Evolutionary conservation across 1,140 invertebrate species (phyloP).

Genomic region (Propsilocerus akamusi): DNA sequence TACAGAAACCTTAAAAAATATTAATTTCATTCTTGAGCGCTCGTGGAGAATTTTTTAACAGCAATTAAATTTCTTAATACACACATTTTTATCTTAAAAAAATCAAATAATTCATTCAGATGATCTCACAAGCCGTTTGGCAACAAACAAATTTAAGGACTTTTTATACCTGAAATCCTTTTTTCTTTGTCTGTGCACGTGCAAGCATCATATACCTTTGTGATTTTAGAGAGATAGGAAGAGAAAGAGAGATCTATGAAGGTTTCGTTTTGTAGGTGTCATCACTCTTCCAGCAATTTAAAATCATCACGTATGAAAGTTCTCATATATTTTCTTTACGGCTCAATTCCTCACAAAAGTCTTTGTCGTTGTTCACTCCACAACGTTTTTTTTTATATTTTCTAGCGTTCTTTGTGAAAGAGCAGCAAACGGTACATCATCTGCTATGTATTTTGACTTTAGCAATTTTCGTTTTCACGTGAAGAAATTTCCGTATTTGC

Average conservation of each 20-base stretch:
- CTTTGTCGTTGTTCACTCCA: too few species aligned
- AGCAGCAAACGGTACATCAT: background rate
- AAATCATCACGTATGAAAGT: constrained; percentile 2
- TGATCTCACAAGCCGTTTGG: background rate
- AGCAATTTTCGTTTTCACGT: background rate
- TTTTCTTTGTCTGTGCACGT: background rate
- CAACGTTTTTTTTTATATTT: too few species aligned
- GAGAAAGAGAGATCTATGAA: too few species aligned
- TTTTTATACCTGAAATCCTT: background rate
- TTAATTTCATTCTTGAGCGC: too few species aligned
- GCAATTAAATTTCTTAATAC: too few species aligned
- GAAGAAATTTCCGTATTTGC: background rate
- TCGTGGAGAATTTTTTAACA: too few species aligned
- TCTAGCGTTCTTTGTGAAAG: background rate
- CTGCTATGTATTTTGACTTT: background rate
- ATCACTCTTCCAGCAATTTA: background rate
- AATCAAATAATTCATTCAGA: background rate
- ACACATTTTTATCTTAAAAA: too few species aligned
- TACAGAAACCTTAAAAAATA: background rate
- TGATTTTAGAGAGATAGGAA: too few species aligned
- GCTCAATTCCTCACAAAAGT: background rate
- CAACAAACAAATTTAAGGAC: too few species aligned
- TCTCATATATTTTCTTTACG: background rate
- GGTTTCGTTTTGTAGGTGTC: background rate
- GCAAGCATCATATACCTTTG: background rate